Conservation (phyloP, 1,140 invertebrate genomes). For the Triops longicaudatus region DNA sequence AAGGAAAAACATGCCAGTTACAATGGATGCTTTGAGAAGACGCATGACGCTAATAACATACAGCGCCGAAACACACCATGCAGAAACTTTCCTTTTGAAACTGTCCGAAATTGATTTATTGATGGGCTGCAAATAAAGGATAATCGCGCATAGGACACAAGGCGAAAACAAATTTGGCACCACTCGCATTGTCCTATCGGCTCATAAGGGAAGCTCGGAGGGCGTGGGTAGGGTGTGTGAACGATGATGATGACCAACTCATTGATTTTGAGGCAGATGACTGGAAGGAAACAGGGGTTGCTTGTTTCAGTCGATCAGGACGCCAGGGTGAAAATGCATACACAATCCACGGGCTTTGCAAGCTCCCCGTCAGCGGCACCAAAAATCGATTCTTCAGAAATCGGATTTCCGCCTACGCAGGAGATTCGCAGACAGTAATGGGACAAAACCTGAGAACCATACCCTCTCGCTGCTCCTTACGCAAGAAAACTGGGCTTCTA, state of each 20-base stretch:
- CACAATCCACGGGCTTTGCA: background rate
- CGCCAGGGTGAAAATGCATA: background rate
- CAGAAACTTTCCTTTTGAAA: background rate
- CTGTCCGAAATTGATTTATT: background rate
- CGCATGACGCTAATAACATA: background rate
- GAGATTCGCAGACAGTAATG: background rate
- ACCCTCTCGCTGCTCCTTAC: background rate
- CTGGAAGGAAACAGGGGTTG: background rate
- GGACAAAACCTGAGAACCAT: background rate
- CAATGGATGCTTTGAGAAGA: background rate
- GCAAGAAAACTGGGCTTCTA: background rate
- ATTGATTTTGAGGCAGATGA: background rate
- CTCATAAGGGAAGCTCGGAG: no score
- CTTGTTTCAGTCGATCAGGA: constrained; percentile 11
- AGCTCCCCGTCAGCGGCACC: background rate
- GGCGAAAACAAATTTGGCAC: background rate
- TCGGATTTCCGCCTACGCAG: background rate
- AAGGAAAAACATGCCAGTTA: background rate
- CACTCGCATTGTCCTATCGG: background rate
- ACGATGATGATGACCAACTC: background rate
- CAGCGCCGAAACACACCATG: background rate
- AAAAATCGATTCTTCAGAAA: background rate
- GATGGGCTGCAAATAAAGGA: background rate
- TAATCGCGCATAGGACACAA: background rate
- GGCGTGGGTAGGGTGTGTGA: no score